Percentiles rank a stretch among this genome's conserved stretches.
phyloP scores from a whole-genome alignment of 2,113 vertebrate genomes.

The Columba livia region DNA sequence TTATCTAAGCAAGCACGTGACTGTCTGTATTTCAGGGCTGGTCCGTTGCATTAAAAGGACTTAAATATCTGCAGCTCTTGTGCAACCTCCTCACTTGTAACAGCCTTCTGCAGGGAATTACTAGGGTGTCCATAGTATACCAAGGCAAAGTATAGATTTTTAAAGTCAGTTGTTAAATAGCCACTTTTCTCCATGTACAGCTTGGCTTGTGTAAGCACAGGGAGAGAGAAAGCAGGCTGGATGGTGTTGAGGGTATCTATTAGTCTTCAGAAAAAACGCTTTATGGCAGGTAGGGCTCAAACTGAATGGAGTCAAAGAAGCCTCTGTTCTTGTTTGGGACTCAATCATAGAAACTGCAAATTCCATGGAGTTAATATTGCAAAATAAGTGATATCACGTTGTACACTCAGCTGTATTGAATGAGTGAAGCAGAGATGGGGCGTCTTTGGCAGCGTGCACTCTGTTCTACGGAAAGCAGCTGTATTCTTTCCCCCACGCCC shows the following conservation, averaged over 20 bases:
- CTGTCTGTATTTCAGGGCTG: not conserved
- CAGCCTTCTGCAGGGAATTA: not conserved
- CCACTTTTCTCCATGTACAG: not conserved
- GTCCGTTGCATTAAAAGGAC: not conserved
- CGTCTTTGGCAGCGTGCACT: not conserved
- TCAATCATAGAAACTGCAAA: not conserved
- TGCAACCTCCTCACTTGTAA: not conserved
- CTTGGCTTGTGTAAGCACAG: not conserved
- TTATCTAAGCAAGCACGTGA: not conserved
- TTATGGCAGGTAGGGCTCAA: not conserved
- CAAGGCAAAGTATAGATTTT: not conserved
- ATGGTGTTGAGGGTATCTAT: not conserved
- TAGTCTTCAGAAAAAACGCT: not conserved
- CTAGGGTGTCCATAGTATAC: not conserved
- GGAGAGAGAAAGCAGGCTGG: not conserved
- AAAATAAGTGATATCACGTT: slow-evolving; percentile 45
- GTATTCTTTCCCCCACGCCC: slow-evolving; percentile 22
- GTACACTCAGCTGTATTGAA: not conserved
- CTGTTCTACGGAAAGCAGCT: slow-evolving; percentile 46
- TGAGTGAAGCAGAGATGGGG: not conserved
- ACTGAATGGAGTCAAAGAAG: not conserved
- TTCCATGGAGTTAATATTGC: not conserved
- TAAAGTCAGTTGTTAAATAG: not conserved
- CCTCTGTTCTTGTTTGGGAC: not conserved
- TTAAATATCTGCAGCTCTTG: not conserved